Evolutionary conservation across 1,140 invertebrate species (phyloP).

Genomic region (Aphidius ervi): DNA sequence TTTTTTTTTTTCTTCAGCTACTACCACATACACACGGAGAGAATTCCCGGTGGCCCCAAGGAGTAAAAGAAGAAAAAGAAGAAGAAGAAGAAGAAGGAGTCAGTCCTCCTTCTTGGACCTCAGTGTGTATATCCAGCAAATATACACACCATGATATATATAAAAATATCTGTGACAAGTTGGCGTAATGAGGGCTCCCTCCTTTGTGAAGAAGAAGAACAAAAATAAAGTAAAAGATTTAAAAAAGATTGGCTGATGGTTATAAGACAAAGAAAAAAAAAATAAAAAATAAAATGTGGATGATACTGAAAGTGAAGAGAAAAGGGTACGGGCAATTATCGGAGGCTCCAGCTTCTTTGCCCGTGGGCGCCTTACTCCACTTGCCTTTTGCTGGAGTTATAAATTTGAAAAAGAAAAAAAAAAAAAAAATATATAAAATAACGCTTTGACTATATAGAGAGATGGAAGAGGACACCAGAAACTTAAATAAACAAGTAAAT

Average conservation of each 20-base stretch:
- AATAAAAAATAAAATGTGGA: not conserved
- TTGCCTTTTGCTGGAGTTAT: slow-evolving; percentile 17
- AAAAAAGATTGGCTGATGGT: no score
- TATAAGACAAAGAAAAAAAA: not conserved
- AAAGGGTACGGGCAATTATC: slow-evolving; percentile 35
- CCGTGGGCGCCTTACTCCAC: slow-evolving; percentile 12
- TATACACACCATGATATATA: slow-evolving; percentile 25
- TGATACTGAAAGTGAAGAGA: not conserved
- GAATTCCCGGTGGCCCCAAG: slow-evolving; percentile 4
- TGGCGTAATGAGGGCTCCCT: slow-evolving; percentile 44
- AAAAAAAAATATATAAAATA: slow-evolving; percentile 14
- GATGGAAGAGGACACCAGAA: slow-evolving; percentile 27
- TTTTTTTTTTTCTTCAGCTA: no score
- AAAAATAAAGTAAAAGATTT: no score
- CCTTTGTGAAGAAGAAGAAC: slow-evolving; percentile 32
- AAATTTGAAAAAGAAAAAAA: slow-evolving; percentile 26
- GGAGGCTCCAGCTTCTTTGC: slow-evolving; percentile 30
- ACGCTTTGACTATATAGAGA: slow-evolving; percentile 7
- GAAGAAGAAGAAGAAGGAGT: no score
- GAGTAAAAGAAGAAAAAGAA: not conserved
- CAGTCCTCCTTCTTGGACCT: no score
- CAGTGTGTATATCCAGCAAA: not conserved
- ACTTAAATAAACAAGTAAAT: slow-evolving; percentile 17
- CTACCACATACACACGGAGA: not conserved
- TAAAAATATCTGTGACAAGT: slow-evolving; percentile 44